Percentiles rank a stretch among this genome's conserved stretches.
These are phyloP conservation scores for Phalanger gymnotis DNA, from an alignment of 2,797 vertebrate genomes.

Conservation along the genomic window DNA sequence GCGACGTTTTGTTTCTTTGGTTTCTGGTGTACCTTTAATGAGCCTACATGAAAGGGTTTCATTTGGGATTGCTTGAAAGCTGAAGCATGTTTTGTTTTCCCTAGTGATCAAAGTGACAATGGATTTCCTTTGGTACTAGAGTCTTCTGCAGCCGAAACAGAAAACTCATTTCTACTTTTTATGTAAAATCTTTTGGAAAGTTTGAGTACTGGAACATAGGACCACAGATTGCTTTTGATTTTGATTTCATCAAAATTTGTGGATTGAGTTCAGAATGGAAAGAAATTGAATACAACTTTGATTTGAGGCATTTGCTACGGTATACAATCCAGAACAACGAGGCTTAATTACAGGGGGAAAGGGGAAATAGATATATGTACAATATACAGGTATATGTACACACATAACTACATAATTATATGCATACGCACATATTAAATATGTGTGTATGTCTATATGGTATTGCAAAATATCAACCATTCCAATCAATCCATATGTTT, in stretches of 20 bases:
- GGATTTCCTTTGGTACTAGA: conserved; percentile 30
- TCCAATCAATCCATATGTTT: conserved; percentile 17
- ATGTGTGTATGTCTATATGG: not conserved
- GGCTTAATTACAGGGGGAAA: conserved; percentile 26
- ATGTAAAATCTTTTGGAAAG: not conserved
- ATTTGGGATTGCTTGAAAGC: conserved; percentile 27
- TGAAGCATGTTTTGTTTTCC: conserved; percentile 16
- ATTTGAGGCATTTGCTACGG: conserved; percentile 60
- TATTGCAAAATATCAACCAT: conserved; percentile 37
- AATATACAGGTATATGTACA: not conserved
- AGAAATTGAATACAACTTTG: conserved; percentile 56
- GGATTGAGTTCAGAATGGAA: conserved; percentile 17
- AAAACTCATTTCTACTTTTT: not conserved
- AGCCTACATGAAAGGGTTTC: conserved; percentile 38
- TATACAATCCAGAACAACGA: conserved; percentile 48
- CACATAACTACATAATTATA: not conserved
- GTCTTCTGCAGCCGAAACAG: conserved; percentile 13
- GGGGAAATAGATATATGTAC: not conserved
- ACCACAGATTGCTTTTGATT: not conserved
- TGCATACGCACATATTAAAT: not conserved
- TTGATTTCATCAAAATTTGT: conserved; percentile 26
- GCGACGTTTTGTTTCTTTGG: conserved; percentile 15
- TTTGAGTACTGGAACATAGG: not conserved
- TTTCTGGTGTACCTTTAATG: conserved; percentile 35
- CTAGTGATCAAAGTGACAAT: conserved; percentile 5